These are phyloP conservation scores for Gari tellinella DNA, from an alignment of 2,888 invertebrate genomes.

Conservation along the genomic window DNA sequence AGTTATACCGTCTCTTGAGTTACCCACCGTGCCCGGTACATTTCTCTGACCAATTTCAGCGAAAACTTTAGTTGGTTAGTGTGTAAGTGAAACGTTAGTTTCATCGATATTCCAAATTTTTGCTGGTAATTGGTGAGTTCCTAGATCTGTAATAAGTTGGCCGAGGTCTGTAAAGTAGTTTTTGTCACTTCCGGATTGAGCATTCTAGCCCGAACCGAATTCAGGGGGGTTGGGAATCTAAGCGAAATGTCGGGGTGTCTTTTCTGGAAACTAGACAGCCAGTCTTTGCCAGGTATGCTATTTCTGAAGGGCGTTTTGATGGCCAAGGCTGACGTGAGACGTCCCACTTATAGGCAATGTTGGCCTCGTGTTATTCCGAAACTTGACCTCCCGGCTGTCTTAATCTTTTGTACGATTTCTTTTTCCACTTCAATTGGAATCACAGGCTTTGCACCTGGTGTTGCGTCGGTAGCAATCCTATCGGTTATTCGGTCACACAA, in stretches of 20 bases:
- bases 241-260: constrained; percentile 40
- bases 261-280: constrained; percentile 36
- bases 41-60: constrained; percentile 10
- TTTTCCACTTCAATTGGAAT: constrained; percentile 40
- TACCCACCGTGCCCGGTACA: constrained; percentile 44
- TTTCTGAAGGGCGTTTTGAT: constrained; percentile 41
- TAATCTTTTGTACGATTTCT: constrained; percentile 23
- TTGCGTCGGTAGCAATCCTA: constrained; percentile 1
- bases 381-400: neutral
- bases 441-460: constrained; percentile 30
- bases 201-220: constrained; percentile 27
- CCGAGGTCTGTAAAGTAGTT: constrained; percentile 28
- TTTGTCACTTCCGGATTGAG: constrained; percentile 13
- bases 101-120: constrained; percentile 23
- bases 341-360: constrained; percentile 26
- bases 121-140: neutral
- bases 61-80: constrained; percentile 12
- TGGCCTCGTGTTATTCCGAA: constrained; percentile 43
- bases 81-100: constrained; percentile 9
- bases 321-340: constrained; percentile 16
- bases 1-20: constrained; percentile 49
- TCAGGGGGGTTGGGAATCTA: constrained; percentile 29
- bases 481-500: constrained; percentile 36
- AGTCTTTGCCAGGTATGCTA: constrained; percentile 50
- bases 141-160: constrained; percentile 1